Evolutionary conservation across 2,888 invertebrate species (phyloP).

Genomic region (Leptarthrus brevirostris): DNA sequence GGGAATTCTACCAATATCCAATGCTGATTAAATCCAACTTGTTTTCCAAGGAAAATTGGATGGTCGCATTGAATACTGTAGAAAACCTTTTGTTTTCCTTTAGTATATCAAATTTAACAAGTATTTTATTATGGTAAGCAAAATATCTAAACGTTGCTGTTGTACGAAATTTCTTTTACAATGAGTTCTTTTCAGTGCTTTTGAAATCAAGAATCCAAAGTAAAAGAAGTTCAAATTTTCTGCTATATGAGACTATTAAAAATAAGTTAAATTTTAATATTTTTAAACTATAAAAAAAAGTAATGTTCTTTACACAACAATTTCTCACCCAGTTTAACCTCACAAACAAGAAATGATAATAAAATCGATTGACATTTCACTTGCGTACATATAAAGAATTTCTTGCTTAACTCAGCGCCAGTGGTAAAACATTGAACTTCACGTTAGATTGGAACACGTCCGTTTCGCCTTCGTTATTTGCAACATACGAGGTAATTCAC

Average conservation of each 20-base stretch:
- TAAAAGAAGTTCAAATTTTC: slow-evolving; percentile 49
- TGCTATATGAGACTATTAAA: background rate
- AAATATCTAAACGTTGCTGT: background rate
- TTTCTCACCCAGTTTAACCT: slow-evolving; percentile 13
- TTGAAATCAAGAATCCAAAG: slow-evolving; percentile 49
- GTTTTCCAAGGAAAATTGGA: slow-evolving; percentile 62
- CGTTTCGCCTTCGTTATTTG: no score
- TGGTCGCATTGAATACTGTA: slow-evolving; percentile 67
- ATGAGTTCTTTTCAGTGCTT: slow-evolving; percentile 49
- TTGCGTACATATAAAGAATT: background rate
- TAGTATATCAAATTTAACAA: background rate
- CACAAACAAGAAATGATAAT: background rate
- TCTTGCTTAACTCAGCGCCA: background rate
- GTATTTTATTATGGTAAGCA: background rate
- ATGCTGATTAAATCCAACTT: slow-evolving; percentile 68
- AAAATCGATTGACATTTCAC: slow-evolving; percentile 27
- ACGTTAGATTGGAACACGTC: no score
- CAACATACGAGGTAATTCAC: no score
- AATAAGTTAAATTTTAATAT: background rate
- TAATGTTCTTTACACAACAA: background rate
- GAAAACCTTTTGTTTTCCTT: slow-evolving; percentile 58
- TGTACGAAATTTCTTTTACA: slow-evolving; percentile 50
- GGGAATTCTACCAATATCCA: slow-evolving; percentile 66
- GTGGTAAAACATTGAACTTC: no score
- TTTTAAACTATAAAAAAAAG: no score